phyloP scores from a whole-genome alignment of 2,888 invertebrate species.

The Anthrax anthrax region DNA sequence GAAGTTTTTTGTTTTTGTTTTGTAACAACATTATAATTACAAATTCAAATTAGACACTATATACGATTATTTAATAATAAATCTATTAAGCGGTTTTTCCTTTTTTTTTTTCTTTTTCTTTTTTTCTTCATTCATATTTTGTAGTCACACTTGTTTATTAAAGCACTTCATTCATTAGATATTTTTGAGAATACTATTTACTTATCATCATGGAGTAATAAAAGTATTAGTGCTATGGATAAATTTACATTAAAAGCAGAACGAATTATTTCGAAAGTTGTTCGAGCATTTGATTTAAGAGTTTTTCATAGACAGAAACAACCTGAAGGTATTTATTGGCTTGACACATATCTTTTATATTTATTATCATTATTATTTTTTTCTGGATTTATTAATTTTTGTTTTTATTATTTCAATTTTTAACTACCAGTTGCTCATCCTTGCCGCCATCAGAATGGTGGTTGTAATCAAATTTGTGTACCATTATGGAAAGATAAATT shows the following conservation, averaged over 20 bases:
- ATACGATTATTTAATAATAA: no score
- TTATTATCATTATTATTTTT: not conserved
- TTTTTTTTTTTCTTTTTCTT: no score
- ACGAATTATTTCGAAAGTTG: slow-evolving; percentile 38
- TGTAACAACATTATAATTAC: no score
- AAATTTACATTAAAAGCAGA: slow-evolving; percentile 40
- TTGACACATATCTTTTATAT: not conserved
- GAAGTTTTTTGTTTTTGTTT: no score
- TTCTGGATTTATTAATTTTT: not conserved
- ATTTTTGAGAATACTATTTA: slow-evolving; percentile 60
- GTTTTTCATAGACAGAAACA: slow-evolving; percentile 66
- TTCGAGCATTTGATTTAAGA: slow-evolving; percentile 48
- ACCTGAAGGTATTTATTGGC: slow-evolving; percentile 43
- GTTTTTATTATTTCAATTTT: not conserved
- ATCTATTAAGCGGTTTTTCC: no score
- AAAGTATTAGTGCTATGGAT: slow-evolving; percentile 45
- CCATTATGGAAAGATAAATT: slow-evolving; percentile 42
- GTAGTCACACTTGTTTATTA: slow-evolving; percentile 24
- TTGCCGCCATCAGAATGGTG: slow-evolving; percentile 49
- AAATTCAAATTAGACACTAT: no score
- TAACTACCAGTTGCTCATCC: slow-evolving; percentile 45
- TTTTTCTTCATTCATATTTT: slow-evolving; percentile 11
- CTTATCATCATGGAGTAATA: slow-evolving; percentile 56
- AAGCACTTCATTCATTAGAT: slow-evolving; percentile 48
- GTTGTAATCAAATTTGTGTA: slow-evolving; percentile 65